These are phyloP conservation scores for Acronicta alni DNA, from an alignment of 2,888 invertebrate species.

Conservation along the genomic window DNA sequence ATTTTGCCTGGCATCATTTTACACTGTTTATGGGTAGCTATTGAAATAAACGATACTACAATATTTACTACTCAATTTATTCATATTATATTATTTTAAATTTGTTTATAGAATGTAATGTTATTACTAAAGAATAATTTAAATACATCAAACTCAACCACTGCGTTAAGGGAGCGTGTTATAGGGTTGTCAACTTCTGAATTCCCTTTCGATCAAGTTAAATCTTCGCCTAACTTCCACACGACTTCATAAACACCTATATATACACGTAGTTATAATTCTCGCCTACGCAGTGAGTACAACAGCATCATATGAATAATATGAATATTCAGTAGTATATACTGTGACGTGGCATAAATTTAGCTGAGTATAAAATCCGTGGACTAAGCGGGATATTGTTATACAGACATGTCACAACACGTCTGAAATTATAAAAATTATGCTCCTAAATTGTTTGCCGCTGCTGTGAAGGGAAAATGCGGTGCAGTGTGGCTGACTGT, in stretches of 20 bases:
- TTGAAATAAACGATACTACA: too few relatives aligned
- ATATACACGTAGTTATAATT: slow-evolving; percentile 50
- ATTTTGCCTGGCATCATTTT: too few relatives aligned
- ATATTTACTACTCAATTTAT: too few relatives aligned
- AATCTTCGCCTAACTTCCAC: slow-evolving; percentile 44
- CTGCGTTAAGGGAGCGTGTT: not conserved
- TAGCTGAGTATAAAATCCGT: slow-evolving; percentile 58
- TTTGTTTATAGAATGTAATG: not conserved
- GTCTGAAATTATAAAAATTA: slow-evolving; percentile 50
- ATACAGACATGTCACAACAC: slow-evolving; percentile 50
- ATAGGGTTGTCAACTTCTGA: slow-evolving; percentile 5
- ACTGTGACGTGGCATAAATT: slow-evolving; percentile 79
- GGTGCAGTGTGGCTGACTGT: slow-evolving; percentile 3
- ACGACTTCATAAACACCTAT: slow-evolving; percentile 52
- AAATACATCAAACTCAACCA: slow-evolving; percentile 3
- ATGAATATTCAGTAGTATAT: slow-evolving; percentile 78
- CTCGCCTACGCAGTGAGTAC: slow-evolving; percentile 50
- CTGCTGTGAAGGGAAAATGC: slow-evolving; percentile 18
- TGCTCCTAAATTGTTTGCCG: slow-evolving; percentile 43
- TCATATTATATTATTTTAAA: too few relatives aligned
- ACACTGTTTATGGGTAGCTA: too few relatives aligned
- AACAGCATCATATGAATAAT: slow-evolving; percentile 62
- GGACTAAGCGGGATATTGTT: slow-evolving; percentile 56
- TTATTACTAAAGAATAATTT: slow-evolving; percentile 8
- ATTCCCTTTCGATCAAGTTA: slow-evolving; percentile 31